Percentiles rank a stretch among this genome's conserved stretches.
Conservation (phyloP, 2,888 invertebrate genomes). For the Stenurella melanura region DNA sequence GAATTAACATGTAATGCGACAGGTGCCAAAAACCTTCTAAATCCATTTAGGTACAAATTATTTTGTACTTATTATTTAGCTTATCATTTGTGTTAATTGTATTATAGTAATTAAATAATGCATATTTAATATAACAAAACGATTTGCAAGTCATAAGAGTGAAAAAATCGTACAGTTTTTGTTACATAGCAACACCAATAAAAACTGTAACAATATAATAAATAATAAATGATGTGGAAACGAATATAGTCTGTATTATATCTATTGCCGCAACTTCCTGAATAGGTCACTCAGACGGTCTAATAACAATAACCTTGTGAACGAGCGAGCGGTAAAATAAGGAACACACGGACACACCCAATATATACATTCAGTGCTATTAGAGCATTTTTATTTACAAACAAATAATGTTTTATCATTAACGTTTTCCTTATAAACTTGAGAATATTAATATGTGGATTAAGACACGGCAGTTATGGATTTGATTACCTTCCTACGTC, state of each 20-base stretch:
- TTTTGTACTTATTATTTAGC: no score
- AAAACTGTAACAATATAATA: neutral
- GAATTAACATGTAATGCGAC: no score
- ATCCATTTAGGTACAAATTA: no score
- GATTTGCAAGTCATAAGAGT: neutral
- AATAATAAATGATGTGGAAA: slow-evolving; percentile 21
- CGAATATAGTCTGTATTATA: slow-evolving; percentile 6
- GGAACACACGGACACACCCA: slow-evolving; percentile 30
- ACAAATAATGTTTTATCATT: neutral
- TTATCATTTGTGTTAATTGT: no score
- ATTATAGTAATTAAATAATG: neutral
- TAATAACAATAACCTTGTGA: slow-evolving; percentile 18
- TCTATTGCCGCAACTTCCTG: slow-evolving; percentile 9
- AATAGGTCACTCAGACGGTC: slow-evolving; percentile 18
- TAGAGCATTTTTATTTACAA: slow-evolving; percentile 15
- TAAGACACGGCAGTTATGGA: neutral
- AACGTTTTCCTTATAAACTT: slow-evolving; percentile 5
- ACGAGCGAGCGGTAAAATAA: slow-evolving; percentile 18
- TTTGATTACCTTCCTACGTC: slow-evolving; percentile 2
- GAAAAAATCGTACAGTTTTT: neutral
- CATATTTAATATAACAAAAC: neutral
- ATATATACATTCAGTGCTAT: neutral
- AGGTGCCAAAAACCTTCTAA: no score
- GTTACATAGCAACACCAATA: neutral
- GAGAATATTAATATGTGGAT: slow-evolving; percentile 13